Evolutionary conservation across 2,888 invertebrate species (phyloP).

Genomic region (Xestia xanthographa): DNA sequence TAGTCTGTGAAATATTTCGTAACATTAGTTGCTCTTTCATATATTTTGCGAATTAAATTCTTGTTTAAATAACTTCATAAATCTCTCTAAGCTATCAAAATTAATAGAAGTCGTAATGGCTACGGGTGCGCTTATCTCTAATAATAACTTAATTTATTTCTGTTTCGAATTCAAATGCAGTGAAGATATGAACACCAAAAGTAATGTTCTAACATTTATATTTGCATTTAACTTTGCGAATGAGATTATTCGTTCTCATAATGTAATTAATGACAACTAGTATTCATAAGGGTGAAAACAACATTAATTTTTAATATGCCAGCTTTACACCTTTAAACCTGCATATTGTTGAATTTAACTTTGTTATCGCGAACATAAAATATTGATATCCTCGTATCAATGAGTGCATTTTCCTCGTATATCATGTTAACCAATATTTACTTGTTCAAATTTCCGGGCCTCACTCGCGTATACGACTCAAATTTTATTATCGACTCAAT

Average conservation of each 20-base stretch:
- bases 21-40: slow-evolving; percentile 17
- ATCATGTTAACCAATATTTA: slow-evolving; percentile 62
- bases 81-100: slow-evolving; percentile 36
- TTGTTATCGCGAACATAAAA: slow-evolving; percentile 58
- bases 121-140: slow-evolving; percentile 47
- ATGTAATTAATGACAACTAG: neutral
- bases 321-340: slow-evolving; percentile 8
- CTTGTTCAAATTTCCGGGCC: slow-evolving; percentile 47
- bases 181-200: slow-evolving; percentile 23
- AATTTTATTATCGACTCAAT: slow-evolving; percentile 63
- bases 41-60: slow-evolving; percentile 31
- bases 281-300: neutral
- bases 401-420: slow-evolving; percentile 50
- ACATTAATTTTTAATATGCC: slow-evolving; percentile 1
- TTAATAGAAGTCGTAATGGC: slow-evolving; percentile 47
- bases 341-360: slow-evolving; percentile 48
- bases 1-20: slow-evolving; percentile 12
- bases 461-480: slow-evolving; percentile 41
- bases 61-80: slow-evolving; percentile 41
- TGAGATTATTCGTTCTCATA: neutral
- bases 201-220: slow-evolving; percentile 10
- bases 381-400: slow-evolving; percentile 43
- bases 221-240: slow-evolving; percentile 2
- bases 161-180: slow-evolving; percentile 30
- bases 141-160: slow-evolving; percentile 45